Evolutionary conservation across 2,888 invertebrate species (phyloP).

Genomic region (Petrophora chlorosata): DNA sequence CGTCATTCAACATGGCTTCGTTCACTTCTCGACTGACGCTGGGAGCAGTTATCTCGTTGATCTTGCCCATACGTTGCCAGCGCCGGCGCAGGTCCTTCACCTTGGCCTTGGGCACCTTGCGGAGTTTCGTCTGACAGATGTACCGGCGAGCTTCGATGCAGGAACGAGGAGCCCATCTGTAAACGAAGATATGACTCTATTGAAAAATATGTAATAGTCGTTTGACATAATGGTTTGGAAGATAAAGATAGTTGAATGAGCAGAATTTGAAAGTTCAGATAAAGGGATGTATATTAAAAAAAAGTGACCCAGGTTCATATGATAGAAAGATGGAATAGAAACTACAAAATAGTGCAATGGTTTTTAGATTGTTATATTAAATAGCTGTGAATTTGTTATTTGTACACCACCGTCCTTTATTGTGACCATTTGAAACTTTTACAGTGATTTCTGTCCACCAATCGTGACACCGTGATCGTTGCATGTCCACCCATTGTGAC

Average conservation of each 20-base stretch:
- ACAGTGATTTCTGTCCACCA: neutral
- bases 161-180: slow-evolving; percentile 86
- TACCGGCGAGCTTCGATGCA: slow-evolving; percentile 86
- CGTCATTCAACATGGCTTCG: slow-evolving; percentile 56
- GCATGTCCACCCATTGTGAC: too few species aligned
- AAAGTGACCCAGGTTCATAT: neutral
- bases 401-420: slow-evolving; percentile 8
- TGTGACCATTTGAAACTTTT: too few species aligned
- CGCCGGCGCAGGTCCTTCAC: slow-evolving; percentile 73
- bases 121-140: slow-evolving; percentile 87
- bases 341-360: slow-evolving; percentile 4
- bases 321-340: neutral
- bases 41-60: slow-evolving; percentile 83
- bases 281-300: neutral
- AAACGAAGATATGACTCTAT: slow-evolving; percentile 34
- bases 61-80: slow-evolving; percentile 76
- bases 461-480: too few species aligned
- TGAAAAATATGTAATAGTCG: neutral
- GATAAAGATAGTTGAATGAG: neutral
- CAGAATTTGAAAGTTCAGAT: neutral
- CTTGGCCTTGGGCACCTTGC: slow-evolving; percentile 74
- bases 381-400: slow-evolving; percentile 10
- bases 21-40: slow-evolving; percentile 63
- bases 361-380: slow-evolving; percentile 9
- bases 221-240: neutral